Evolutionary conservation across 2,113 vertebrate species (phyloP).

Genomic region (Cavia aperea): DNA sequence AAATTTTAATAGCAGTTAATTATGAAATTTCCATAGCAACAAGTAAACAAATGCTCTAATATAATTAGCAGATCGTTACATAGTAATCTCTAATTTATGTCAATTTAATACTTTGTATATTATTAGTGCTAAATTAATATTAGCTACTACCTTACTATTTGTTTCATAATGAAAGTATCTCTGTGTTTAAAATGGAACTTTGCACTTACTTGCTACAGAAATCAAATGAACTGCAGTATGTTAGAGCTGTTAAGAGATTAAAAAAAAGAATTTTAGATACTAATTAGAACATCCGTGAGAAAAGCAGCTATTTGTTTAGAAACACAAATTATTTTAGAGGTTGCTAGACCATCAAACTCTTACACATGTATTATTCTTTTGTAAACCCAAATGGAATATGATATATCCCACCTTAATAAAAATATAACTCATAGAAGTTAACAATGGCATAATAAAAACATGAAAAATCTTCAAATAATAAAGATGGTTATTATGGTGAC

Average conservation of each 20-base stretch:
- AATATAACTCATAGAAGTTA: not conserved
- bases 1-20: conserved; percentile 65
- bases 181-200: conserved; percentile 3
- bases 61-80: conserved; percentile 60
- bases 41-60: conserved; percentile 65
- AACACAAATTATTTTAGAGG: not conserved
- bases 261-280: not conserved
- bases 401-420: not conserved
- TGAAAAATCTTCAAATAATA: not conserved
- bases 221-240: not conserved
- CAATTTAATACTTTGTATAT: conserved; percentile 61
- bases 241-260: not conserved
- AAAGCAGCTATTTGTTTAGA: conserved; percentile 30
- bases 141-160: conserved; percentile 55
- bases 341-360: not conserved
- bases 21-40: conserved; percentile 71
- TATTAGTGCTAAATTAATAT: conserved; percentile 66
- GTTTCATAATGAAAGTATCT: conserved; percentile 41
- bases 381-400: not conserved
- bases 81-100: conserved; percentile 66
- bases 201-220: not conserved
- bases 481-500: not conserved
- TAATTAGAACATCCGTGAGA: not conserved
- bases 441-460: not conserved
- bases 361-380: not conserved